Percentiles rank a stretch among this genome's conserved stretches.
Conservation (phyloP, 2,113 vertebrate species). For the Neotoma lepida region DNA sequence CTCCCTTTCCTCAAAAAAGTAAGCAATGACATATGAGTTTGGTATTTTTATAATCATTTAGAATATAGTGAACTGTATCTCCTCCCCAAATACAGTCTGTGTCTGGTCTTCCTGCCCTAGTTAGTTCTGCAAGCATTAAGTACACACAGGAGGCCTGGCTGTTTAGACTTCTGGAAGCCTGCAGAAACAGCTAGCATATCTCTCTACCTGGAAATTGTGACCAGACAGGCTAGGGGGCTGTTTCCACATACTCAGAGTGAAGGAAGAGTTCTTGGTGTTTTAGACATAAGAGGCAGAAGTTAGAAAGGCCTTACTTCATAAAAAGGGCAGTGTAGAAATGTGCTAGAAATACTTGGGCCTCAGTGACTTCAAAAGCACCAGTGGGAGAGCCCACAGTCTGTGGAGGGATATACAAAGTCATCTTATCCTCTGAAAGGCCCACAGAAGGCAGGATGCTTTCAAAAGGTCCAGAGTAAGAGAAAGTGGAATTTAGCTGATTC, state of each 20-base stretch:
- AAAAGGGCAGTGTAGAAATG: background rate
- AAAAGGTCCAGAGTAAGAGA: rapidly evolving
- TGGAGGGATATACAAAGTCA: background rate
- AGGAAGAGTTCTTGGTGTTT: background rate
- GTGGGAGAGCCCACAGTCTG: background rate
- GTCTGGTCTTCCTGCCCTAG: too few species aligned
- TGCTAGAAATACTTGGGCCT: background rate
- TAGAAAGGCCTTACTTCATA: background rate
- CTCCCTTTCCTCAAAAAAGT: background rate
- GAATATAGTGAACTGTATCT: background rate
- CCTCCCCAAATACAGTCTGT: background rate
- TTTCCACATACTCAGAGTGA: background rate
- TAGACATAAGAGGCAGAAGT: background rate
- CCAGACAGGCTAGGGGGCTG: background rate
- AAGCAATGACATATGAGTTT: background rate
- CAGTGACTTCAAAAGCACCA: rapidly evolving
- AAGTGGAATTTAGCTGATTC: too few species aligned
- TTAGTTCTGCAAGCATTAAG: background rate
- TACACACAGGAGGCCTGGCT: background rate
- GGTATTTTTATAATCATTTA: background rate
- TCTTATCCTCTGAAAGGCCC: background rate
- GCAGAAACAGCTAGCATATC: background rate
- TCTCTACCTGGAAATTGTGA: background rate
- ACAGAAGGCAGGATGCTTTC: too few species aligned
- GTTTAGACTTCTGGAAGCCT: background rate